A percentile compares a stretch with the other conserved stretches of the same genome.
Evolutionary conservation across 2,797 vertebrate genomes (phyloP).

Genomic region (Alouatta caraya): DNA sequence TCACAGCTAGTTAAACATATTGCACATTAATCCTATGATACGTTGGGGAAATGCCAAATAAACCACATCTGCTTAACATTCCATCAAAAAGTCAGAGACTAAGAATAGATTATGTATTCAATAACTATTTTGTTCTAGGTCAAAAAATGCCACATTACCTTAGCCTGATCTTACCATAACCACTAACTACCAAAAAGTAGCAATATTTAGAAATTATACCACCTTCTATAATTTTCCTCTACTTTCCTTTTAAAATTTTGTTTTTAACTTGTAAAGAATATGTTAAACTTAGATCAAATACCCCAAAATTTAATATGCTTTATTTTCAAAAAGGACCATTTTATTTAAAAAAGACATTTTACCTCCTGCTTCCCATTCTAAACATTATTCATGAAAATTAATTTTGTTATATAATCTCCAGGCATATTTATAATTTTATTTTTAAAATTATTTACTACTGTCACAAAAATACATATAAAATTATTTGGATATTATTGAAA

Average conservation of each 20-base stretch:
- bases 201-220: neutral
- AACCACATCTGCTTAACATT: conserved; percentile 37
- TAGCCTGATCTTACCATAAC: neutral
- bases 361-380: neutral
- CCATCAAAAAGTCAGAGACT: conserved; percentile 48
- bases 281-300: neutral
- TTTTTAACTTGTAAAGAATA: neutral
- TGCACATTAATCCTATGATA: neutral
- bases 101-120: conserved; percentile 4
- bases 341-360: conserved; percentile 2
- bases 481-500: neutral
- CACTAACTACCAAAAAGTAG: neutral
- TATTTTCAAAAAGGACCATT: neutral
- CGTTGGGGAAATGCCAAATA: neutral
- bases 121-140: conserved; percentile 55
- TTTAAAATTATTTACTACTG: neutral
- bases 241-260: conserved; percentile 24
- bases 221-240: neutral
- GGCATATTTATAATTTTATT: neutral
- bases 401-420: neutral
- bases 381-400: conserved; percentile 28
- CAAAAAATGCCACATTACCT: conserved; percentile 15
- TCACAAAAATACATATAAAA: neutral
- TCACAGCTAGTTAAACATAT: conserved; percentile 40
- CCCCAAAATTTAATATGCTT: neutral